Evolutionary conservation across 2,113 vertebrate genomes (phyloP).

Genomic region (Triplophysa tibetana): DNA sequence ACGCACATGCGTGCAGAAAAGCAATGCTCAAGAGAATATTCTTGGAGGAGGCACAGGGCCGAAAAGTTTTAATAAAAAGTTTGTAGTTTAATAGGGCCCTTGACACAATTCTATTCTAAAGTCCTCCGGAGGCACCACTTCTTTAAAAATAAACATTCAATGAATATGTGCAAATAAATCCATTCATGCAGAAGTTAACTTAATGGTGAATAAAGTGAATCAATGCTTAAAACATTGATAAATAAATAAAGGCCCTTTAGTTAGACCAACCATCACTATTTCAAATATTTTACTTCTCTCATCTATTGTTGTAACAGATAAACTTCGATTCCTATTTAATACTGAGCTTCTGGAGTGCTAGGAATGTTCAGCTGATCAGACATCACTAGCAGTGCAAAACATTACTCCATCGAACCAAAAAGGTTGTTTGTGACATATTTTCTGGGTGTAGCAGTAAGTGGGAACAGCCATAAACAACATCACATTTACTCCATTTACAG

Average conservation of each 20-base stretch:
- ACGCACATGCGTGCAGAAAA: not conserved
- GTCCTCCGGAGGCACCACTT: not conserved
- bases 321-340: constrained; percentile 10
- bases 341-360: not conserved
- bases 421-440: no score
- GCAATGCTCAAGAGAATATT: not conserved
- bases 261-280: not conserved
- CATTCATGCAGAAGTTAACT: not conserved
- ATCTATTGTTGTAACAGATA: constrained; percentile 1
- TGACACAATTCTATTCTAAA: not conserved
- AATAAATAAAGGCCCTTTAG: not conserved
- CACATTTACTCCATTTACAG: no score
- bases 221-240: not conserved
- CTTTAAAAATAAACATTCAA: not conserved
- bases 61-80: not conserved
- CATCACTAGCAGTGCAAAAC: not conserved
- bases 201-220: no score
- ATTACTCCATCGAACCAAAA: no score
- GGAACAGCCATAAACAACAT: no score
- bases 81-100: not conserved
- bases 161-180: not conserved
- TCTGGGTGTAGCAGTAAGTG: no score
- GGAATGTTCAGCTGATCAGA: not conserved
- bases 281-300: not conserved
- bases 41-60: not conserved